A percentile compares a stretch with the other conserved stretches of the same genome.
phyloP scores from a whole-genome alignment of 2,797 vertebrate genomes.

The Neosalanx taihuensis region DNA sequence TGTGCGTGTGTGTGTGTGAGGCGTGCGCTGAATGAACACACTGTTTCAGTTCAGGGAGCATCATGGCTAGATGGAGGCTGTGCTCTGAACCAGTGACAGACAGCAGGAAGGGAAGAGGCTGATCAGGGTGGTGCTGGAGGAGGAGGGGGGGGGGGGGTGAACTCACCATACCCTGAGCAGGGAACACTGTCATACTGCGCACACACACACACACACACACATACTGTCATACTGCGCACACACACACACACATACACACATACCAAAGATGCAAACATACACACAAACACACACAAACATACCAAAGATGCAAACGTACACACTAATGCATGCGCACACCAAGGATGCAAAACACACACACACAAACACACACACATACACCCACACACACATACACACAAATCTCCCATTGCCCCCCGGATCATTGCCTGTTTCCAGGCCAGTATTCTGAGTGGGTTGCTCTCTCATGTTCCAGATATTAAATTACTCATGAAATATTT shows the following conservation, averaged over 20 bases:
- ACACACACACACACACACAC: not conserved
- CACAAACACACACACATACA: no score
- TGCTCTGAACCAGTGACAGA: constrained; percentile 30
- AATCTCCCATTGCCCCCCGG: constrained; percentile 38
- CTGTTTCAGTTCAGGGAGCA: constrained; percentile 17
- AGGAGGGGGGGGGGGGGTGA: not conserved
- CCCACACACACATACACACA: no score
- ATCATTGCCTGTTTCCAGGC: constrained; percentile 63
- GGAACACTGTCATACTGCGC: constrained; percentile 38
- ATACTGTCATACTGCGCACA: not conserved
- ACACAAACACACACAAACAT: constrained; percentile 22
- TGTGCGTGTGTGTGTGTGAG: constrained; percentile 14
- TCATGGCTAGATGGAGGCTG: constrained; percentile 39
- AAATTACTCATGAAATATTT: constrained; percentile 98
- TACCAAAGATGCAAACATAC: not conserved
- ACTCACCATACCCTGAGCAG: constrained; percentile 36
- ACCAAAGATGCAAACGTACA: not conserved
- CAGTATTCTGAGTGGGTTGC: constrained; percentile 61
- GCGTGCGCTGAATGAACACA: not conserved
- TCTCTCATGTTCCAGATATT: constrained; percentile 90
- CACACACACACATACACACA: no score
- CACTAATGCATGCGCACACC: constrained; percentile 10
- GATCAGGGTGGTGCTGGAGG: constrained; percentile 33
- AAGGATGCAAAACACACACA: no score
- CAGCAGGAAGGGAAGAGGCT: constrained; percentile 11